A percentile compares a stretch with the other conserved stretches of the same genome.
These are phyloP conservation scores for Myiothlypis chrysogaster DNA, from an alignment of 2,797 vertebrate genomes.

Conservation along the genomic window DNA sequence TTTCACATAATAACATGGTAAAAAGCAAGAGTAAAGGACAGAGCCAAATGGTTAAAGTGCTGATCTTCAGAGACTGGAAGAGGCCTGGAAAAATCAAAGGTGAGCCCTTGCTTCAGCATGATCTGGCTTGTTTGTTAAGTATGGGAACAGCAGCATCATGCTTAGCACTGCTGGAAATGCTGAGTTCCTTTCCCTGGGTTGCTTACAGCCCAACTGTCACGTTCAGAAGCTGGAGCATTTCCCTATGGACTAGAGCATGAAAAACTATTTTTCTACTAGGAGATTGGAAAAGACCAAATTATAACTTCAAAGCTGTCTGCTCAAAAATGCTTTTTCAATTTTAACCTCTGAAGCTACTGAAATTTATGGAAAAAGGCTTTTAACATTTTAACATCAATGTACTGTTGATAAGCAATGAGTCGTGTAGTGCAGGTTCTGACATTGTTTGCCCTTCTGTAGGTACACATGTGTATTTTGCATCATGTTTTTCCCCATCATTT, in stretches of 20 bases:
- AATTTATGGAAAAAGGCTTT: background rate
- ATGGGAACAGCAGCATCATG: accelerated
- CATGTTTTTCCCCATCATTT: background rate
- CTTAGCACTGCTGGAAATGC: background rate
- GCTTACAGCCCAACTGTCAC: background rate
- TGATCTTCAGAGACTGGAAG: background rate
- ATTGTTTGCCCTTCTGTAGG: background rate
- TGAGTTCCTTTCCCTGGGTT: background rate
- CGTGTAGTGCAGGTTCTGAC: background rate
- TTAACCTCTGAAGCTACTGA: background rate
- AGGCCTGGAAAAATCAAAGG: background rate
- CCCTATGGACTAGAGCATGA: background rate
- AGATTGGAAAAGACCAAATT: background rate
- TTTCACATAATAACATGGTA: constrained; percentile 7
- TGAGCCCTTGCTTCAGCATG: background rate
- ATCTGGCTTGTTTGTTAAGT: background rate
- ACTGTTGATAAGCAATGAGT: background rate
- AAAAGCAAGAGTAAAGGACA: background rate
- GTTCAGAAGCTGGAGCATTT: background rate
- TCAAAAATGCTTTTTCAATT: background rate
- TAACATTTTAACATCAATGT: background rate
- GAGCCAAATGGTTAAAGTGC: background rate
- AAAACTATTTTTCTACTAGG: background rate
- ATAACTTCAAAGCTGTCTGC: background rate
- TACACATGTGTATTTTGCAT: background rate